Conservation (phyloP, 2,888 invertebrate species). For the Watsonalla binaria region DNA sequence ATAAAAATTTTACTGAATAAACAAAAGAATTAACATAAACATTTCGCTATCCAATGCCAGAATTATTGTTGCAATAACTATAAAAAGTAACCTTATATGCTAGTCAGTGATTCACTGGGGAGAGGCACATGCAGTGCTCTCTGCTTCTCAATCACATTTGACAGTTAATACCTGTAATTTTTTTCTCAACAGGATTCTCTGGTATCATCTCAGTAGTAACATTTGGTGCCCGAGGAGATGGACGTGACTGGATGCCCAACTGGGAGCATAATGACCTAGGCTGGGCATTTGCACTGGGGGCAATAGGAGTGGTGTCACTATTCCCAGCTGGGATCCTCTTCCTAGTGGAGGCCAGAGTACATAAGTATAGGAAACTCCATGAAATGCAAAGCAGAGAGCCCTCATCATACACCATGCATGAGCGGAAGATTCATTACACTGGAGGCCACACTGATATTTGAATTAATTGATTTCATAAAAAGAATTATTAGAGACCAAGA, state of each 20-base stretch:
- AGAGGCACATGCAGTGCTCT: too few species aligned
- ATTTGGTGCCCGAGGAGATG: slow-evolving; percentile 94
- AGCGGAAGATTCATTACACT: slow-evolving; percentile 76
- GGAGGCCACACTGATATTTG: slow-evolving; percentile 86
- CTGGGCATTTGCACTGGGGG: slow-evolving; percentile 95
- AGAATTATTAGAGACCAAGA: too few species aligned
- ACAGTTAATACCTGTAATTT: neutral
- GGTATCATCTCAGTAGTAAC: slow-evolving; percentile 91
- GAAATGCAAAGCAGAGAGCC: slow-evolving; percentile 83
- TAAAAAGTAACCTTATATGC: too few species aligned
- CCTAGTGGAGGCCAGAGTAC: slow-evolving; percentile 89
- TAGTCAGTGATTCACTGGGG: too few species aligned
- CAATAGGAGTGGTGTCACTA: slow-evolving; percentile 86
- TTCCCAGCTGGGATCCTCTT: slow-evolving; percentile 89
- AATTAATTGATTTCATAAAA: slow-evolving; percentile 11
- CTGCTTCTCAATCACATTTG: too few species aligned
- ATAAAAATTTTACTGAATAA: too few species aligned
- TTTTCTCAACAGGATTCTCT: slow-evolving; percentile 82
- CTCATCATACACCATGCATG: slow-evolving; percentile 83
- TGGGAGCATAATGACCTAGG: slow-evolving; percentile 97
- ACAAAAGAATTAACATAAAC: too few species aligned
- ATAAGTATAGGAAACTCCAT: slow-evolving; percentile 85
- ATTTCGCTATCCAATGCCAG: too few species aligned
- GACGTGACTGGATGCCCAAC: slow-evolving; percentile 96
- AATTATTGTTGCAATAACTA: too few species aligned